phyloP scores from a whole-genome alignment of 2,797 vertebrate genomes.

The Chloroceryle inda region DNA sequence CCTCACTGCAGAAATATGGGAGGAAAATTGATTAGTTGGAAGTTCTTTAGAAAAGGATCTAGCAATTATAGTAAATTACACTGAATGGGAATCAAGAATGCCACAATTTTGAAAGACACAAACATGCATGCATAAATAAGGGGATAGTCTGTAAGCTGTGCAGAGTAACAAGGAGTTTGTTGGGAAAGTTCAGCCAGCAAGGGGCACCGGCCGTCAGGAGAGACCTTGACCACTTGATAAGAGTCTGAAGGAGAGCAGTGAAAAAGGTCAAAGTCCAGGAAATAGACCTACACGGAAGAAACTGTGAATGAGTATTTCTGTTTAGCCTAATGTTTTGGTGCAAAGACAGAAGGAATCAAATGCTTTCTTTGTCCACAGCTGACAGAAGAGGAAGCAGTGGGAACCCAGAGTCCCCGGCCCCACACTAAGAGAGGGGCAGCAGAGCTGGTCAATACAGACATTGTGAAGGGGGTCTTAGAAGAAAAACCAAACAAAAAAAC shows the following conservation, averaged over 20 bases:
- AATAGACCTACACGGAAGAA: not conserved
- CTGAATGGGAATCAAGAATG: not conserved
- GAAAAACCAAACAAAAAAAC: not conserved
- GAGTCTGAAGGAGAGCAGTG: not conserved
- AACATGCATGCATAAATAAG: not conserved
- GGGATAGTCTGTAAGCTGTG: not conserved
- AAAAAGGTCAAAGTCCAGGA: not conserved
- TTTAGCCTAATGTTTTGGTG: not conserved
- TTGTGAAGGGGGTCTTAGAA: not conserved
- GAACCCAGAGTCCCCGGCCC: not conserved
- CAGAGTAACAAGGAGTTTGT: not conserved
- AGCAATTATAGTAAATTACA: slow-evolving; percentile 10
- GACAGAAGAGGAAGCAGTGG: not conserved
- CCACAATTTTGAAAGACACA: not conserved
- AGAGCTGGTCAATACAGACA: not conserved
- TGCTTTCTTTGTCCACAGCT: not conserved
- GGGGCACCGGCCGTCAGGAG: not conserved
- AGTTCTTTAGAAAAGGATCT: slow-evolving; percentile 31
- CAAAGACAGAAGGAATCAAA: not conserved
- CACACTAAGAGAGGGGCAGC: not conserved
- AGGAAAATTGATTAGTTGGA: not conserved
- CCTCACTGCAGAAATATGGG: not conserved
- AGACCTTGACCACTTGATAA: not conserved
- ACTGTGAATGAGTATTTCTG: not conserved
- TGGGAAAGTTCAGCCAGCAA: not conserved